phyloP scores from a whole-genome alignment of 2,113 vertebrate species.

The Cinclus cinclus region DNA sequence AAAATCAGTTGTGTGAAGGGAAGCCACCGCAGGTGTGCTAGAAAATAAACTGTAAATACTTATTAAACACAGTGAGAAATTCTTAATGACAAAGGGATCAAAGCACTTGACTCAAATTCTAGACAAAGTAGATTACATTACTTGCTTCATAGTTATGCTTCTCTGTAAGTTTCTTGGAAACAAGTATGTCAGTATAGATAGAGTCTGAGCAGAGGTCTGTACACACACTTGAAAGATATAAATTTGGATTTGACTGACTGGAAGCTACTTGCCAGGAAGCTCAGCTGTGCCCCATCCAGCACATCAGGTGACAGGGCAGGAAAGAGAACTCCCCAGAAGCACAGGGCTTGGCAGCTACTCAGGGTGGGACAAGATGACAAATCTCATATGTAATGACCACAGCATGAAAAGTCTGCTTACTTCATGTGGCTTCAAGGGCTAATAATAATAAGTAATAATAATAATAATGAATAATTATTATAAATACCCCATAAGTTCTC shows the following conservation, averaged over 20 bases:
- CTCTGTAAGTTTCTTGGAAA: neutral
- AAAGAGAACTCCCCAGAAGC: neutral
- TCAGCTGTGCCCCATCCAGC: neutral
- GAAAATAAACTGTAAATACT: constrained; percentile 23
- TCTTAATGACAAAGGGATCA: constrained; percentile 8
- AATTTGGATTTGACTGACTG: neutral
- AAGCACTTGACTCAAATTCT: neutral
- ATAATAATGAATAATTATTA: neutral
- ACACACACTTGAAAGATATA: neutral
- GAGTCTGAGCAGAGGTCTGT: neutral
- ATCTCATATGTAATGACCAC: neutral
- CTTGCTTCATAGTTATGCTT: neutral
- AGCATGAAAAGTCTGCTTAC: neutral
- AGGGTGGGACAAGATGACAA: neutral
- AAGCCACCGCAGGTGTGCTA: neutral
- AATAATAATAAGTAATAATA: neutral
- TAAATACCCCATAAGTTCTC: neutral
- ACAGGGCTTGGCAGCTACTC: neutral
- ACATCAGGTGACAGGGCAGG: neutral
- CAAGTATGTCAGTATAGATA: neutral
- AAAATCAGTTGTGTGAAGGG: neutral
- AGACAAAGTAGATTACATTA: neutral
- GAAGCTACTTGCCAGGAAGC: neutral
- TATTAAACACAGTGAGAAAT: constrained; percentile 20
- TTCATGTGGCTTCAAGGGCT: neutral